Evolutionary conservation across 2,888 invertebrate species (phyloP).

Genomic region (Bugulina stolonifera): DNA sequence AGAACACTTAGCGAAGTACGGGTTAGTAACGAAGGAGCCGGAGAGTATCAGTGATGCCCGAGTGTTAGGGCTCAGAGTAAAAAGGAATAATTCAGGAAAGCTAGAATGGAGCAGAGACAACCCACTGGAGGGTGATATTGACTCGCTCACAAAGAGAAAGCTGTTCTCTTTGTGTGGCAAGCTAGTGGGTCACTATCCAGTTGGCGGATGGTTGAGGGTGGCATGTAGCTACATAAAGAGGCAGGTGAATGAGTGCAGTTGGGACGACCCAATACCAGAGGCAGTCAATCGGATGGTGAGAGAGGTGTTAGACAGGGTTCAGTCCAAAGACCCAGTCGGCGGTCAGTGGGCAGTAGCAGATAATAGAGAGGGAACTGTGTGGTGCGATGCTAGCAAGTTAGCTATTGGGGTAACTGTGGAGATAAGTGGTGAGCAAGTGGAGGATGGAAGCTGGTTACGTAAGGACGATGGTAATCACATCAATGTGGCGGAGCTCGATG

Average conservation of each 20-base stretch:
- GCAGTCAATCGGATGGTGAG: conserved; percentile 1
- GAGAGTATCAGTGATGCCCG: conserved; percentile 13
- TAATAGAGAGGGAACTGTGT: not conserved
- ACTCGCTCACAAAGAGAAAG: conserved; percentile 4
- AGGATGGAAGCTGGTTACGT: conserved; percentile 6
- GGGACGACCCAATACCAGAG: not conserved
- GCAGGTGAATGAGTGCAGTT: not conserved
- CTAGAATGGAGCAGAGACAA: conserved; percentile 6
- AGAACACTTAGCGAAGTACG: not conserved
- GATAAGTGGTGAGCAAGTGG: not conserved
- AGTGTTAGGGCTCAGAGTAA: conserved; percentile 25
- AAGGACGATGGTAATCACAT: not conserved
- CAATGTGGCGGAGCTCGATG: not conserved
- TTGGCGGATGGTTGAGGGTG: conserved; percentile 27
- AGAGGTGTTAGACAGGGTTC: conserved; percentile 9
- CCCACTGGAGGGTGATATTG: not conserved
- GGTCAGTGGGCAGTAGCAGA: conserved; percentile 27
- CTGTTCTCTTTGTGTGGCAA: too few species aligned
- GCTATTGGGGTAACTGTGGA: not conserved
- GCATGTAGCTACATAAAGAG: conserved; percentile 26
- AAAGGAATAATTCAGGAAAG: not conserved
- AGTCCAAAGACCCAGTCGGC: conserved; percentile 24
- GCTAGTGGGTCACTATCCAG: conserved; percentile 26
- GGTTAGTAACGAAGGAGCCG: conserved; percentile 27
- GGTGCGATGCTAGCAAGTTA: conserved; percentile 19